Conservation (phyloP, 2,113 vertebrate genomes). For the Tachysurus fulvidraco region DNA sequence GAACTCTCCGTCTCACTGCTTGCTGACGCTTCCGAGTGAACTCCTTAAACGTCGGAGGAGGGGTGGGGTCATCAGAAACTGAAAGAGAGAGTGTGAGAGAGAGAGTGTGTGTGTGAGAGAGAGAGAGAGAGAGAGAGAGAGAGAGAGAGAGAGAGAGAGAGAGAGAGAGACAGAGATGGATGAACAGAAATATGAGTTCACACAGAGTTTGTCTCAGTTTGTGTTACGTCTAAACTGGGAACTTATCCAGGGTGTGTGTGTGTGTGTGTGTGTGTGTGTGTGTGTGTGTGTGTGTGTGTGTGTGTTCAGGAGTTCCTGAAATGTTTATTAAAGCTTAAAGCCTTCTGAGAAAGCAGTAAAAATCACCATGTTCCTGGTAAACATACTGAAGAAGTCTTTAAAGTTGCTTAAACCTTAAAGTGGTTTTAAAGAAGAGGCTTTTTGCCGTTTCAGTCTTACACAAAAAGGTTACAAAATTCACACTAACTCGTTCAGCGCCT, state of each 20-base stretch:
- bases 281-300: no score
- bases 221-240: not conserved
- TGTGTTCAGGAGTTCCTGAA: not conserved
- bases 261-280: no score
- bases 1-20: constrained; percentile 86
- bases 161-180: not conserved
- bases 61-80: constrained; percentile 62
- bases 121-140: not conserved
- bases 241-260: not conserved
- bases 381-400: not conserved
- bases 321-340: not conserved
- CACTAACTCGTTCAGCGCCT: not conserved
- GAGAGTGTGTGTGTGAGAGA: not conserved
- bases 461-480: not conserved
- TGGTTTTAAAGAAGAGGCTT: no score
- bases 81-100: not conserved
- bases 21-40: constrained; percentile 78
- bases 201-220: not conserved
- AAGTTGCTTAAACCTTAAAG: no score
- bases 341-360: not conserved
- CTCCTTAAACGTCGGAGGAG: constrained; percentile 66
- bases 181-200: not conserved
- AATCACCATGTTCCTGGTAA: not conserved
- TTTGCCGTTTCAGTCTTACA: no score
- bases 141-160: no score